These are phyloP conservation scores for Stenodema calcarata DNA, from an alignment of 2,888 invertebrate genomes.

Conservation along the genomic window DNA sequence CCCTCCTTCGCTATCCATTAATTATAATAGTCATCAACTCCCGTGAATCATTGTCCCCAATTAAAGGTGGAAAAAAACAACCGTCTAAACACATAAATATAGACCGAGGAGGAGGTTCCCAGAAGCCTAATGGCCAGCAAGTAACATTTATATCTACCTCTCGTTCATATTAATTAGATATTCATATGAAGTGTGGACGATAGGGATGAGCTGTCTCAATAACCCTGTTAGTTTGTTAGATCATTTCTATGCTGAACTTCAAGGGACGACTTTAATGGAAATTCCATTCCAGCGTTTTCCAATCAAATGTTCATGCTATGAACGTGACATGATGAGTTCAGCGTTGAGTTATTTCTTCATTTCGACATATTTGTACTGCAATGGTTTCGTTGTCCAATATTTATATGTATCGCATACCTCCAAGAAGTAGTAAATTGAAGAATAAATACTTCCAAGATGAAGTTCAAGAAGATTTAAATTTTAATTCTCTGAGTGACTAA, in stretches of 20 bases:
- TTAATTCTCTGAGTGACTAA: no score
- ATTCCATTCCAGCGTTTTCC: background rate
- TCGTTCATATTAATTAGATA: background rate
- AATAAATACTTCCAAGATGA: no score
- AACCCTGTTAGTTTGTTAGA: background rate
- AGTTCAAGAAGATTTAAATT: no score
- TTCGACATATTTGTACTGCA: background rate
- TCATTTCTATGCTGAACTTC: background rate
- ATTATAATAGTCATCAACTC: conserved; percentile 19
- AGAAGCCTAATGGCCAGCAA: background rate
- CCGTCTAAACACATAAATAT: background rate
- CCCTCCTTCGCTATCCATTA: background rate
- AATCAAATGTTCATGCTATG: background rate
- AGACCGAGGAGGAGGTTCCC: background rate
- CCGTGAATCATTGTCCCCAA: conserved; percentile 20
- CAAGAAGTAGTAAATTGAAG: no score
- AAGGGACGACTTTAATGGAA: background rate
- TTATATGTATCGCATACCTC: no score
- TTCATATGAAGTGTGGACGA: background rate
- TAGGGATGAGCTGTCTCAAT: background rate
- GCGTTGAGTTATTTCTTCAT: background rate
- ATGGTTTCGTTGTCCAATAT: background rate
- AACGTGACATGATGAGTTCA: background rate
- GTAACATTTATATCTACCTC: conserved; percentile 13
- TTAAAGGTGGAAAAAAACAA: background rate